These are phyloP conservation scores for Eulemur rubriventer DNA, from an alignment of 2,797 vertebrate genomes.

Conservation along the genomic window DNA sequence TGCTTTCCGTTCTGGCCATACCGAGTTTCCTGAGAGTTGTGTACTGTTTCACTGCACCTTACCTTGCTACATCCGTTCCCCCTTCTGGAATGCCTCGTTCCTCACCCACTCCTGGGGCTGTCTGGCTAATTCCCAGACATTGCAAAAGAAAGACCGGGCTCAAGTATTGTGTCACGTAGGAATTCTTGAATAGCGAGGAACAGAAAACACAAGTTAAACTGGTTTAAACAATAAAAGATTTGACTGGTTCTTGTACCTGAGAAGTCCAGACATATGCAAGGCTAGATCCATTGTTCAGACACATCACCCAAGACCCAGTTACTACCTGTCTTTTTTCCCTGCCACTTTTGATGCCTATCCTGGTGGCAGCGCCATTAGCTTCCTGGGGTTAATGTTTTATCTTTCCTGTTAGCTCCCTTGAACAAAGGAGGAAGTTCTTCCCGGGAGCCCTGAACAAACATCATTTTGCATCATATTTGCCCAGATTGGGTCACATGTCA, in stretches of 20 bases:
- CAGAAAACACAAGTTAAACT: conserved; percentile 13
- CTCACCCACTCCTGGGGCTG: not conserved
- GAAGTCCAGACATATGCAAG: not conserved
- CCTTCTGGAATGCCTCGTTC: not conserved
- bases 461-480: conserved; percentile 2
- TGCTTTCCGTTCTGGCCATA: not conserved
- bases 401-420: not conserved
- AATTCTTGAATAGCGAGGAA: conserved; percentile 13
- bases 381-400: not conserved
- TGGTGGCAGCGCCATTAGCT: not conserved
- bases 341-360: too few species aligned
- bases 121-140: not conserved
- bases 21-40: not conserved
- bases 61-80: not conserved
- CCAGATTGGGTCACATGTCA: not conserved
- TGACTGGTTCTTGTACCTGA: not conserved
- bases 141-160: not conserved
- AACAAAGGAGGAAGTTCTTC: not conserved
- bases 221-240: not conserved
- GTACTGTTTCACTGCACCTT: not conserved
- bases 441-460: not conserved
- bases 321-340: not conserved
- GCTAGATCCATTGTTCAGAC: not conserved
- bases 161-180: not conserved
- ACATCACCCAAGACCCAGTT: not conserved